These are phyloP conservation scores for Oxycera nigricornis DNA, from an alignment of 2,888 invertebrate genomes.

Conservation along the genomic window DNA sequence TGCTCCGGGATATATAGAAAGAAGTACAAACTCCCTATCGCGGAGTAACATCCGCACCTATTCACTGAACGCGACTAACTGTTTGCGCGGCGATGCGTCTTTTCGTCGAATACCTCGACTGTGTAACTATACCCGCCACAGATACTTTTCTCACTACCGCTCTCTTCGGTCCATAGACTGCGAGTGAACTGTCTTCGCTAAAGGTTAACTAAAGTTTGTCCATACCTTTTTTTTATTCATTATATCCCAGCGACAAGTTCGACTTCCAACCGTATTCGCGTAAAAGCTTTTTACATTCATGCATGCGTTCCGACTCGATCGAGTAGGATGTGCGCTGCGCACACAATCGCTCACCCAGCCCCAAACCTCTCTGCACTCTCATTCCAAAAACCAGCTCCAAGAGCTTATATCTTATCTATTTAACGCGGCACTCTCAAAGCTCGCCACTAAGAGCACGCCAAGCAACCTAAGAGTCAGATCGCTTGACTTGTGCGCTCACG, in stretches of 20 bases:
- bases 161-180: conserved; percentile 12
- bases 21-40: neutral
- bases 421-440: too few relatives aligned
- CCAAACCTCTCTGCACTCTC: neutral
- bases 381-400: neutral
- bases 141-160: conserved; percentile 2
- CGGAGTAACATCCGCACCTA: neutral
- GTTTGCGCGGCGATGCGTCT: conserved; percentile 47
- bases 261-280: conserved; percentile 20
- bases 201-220: conserved; percentile 43
- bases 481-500: too few relatives aligned
- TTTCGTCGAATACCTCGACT: neutral
- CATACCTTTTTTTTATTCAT: conserved; percentile 23
- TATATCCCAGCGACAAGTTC: conserved; percentile 25
- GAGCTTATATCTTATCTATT: too few relatives aligned
- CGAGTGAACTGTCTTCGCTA: conserved; percentile 39
- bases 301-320: neutral
- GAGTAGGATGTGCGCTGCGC: neutral
- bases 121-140: neutral
- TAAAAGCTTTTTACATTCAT: conserved; percentile 32
- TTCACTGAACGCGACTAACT: conserved; percentile 61
- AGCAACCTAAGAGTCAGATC: too few relatives aligned
- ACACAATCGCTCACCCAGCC: neutral
- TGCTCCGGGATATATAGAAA: neutral
- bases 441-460: too few relatives aligned